Conservation (phyloP, 2,888 invertebrate genomes). For the Noctua janthe region DNA sequence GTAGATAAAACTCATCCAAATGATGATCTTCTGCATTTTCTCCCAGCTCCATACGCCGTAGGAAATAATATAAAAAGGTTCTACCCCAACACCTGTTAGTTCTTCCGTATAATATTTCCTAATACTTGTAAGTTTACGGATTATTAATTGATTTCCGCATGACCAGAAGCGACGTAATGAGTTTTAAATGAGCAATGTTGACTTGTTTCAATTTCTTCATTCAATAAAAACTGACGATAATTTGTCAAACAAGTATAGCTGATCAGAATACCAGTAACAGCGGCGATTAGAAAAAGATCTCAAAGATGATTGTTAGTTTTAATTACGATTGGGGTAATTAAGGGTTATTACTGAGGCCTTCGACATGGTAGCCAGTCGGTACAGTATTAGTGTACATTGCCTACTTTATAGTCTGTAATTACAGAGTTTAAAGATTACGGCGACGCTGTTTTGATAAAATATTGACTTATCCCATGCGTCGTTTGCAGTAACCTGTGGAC, state of each 20-base stretch:
- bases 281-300: conserved; percentile 64
- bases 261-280: conserved; percentile 63
- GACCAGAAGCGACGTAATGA: conserved; percentile 62
- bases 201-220: conserved; percentile 66
- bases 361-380: conserved; percentile 31
- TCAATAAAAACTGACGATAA: conserved; percentile 63
- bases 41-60: not conserved
- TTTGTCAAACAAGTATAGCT: conserved; percentile 67
- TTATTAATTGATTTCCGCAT: conserved; percentile 63
- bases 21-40: not conserved
- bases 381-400: conserved; percentile 32
- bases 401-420: conserved; percentile 39
- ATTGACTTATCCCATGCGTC: conserved; percentile 46
- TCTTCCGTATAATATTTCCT: conserved; percentile 51
- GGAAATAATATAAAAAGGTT: conserved; percentile 31
- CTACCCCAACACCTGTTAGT: conserved; percentile 53
- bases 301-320: conserved; percentile 55
- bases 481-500: conserved; percentile 49
- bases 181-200: conserved; percentile 65
- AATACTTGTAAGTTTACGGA: conserved; percentile 62
- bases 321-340: conserved; percentile 64
- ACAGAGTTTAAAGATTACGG: conserved; percentile 46
- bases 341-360: conserved; percentile 51
- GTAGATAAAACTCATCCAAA: not conserved
- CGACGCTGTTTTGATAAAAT: not conserved